phyloP scores from a whole-genome alignment of 1,140 invertebrate genomes.

The Aphaenogaster floridana region DNA sequence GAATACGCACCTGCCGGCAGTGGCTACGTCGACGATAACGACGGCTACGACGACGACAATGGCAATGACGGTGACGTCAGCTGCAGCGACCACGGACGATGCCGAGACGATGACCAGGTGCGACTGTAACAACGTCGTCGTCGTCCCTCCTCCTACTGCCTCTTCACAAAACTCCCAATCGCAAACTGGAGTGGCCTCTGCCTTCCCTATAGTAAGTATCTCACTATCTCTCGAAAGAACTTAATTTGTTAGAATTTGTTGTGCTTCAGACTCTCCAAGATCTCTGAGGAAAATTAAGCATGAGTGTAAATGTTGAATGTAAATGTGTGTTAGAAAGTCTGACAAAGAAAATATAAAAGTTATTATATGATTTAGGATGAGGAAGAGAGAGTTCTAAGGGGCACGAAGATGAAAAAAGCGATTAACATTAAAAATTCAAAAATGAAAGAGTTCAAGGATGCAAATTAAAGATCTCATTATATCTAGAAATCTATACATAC shows the following conservation, averaged over 20 bases:
- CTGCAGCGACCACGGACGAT: constrained; percentile 74
- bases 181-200: constrained; percentile 83
- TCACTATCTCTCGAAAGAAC: neutral
- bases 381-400: neutral
- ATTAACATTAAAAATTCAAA: neutral
- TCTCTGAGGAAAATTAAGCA: neutral
- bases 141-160: constrained; percentile 78
- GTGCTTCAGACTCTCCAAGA: neutral
- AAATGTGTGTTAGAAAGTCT: neutral
- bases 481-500: constrained; percentile 19
- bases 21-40: constrained; percentile 80
- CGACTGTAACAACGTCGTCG: constrained; percentile 80
- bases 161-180: constrained; percentile 83
- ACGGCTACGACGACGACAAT: constrained; percentile 1
- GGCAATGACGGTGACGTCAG: constrained; percentile 4
- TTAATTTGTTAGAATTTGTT: neutral
- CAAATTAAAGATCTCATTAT: constrained; percentile 2
- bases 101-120: constrained; percentile 84
- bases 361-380: neutral
- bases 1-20: constrained; percentile 81
- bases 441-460: neutral
- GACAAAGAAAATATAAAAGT: neutral
- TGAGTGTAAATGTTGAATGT: neutral
- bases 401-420: neutral
- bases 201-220: constrained; percentile 84